Conservation (phyloP, 2,797 vertebrate species). For the Antrozous pallidus region DNA sequence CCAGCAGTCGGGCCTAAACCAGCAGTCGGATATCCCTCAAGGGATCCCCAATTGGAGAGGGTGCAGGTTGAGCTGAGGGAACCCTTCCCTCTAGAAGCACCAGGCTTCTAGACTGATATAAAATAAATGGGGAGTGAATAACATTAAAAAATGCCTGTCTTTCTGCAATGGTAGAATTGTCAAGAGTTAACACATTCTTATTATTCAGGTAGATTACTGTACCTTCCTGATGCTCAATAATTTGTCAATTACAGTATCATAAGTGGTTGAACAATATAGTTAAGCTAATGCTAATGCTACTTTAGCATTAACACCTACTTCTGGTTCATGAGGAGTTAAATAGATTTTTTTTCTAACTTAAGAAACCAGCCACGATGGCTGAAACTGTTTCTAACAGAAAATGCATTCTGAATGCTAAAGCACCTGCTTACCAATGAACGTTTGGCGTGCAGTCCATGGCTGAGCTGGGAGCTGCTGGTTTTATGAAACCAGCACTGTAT, state of each 20-base stretch:
- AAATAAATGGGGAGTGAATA: neutral
- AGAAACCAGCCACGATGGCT: neutral
- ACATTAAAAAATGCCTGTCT: neutral
- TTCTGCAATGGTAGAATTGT: neutral
- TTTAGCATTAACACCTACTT: neutral
- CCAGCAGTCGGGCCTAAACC: too few relatives aligned
- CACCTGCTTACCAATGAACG: neutral
- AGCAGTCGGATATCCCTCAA: too few relatives aligned
- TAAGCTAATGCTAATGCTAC: neutral
- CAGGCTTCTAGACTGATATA: neutral
- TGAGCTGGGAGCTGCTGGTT: neutral
- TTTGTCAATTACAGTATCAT: neutral
- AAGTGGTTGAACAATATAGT: neutral
- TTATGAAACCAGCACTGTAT: neutral
- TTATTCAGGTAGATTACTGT: neutral
- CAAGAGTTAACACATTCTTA: neutral
- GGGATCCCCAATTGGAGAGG: too few relatives aligned
- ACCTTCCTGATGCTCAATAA: neutral
- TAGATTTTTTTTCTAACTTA: neutral
- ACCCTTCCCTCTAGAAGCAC: too few relatives aligned
- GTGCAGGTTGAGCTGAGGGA: too few relatives aligned
- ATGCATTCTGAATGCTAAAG: constrained; percentile 30
- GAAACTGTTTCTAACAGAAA: constrained; percentile 18
- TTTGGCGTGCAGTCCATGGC: neutral
- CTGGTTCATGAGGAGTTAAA: constrained; percentile 37